Evolutionary conservation across 1,140 invertebrate genomes (phyloP).

Genomic region (Hestina assimilis): DNA sequence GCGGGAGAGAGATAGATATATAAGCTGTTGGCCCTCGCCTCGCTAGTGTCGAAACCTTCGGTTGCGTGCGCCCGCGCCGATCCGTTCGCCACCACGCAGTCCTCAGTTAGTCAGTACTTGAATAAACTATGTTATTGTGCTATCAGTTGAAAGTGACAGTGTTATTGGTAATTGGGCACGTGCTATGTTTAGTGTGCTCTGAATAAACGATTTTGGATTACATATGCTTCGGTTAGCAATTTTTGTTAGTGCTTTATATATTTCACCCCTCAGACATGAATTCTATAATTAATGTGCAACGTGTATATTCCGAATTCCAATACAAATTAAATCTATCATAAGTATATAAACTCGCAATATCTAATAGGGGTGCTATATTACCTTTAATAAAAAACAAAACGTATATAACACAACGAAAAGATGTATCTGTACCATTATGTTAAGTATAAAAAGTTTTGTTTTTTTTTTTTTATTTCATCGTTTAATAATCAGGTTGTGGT

Average conservation of each 20-base stretch:
- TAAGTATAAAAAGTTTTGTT: too few species aligned
- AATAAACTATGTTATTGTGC: slow-evolving; percentile 49
- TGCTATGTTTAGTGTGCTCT: slow-evolving; percentile 34
- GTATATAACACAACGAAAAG: too few species aligned
- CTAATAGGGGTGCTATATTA: too few species aligned
- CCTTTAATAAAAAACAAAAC: too few species aligned
- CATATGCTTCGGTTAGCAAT: slow-evolving; percentile 33
- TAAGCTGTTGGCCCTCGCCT: slow-evolving; percentile 42
- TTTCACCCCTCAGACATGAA: neutral
- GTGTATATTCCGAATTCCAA: neutral
- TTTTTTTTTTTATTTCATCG: too few species aligned
- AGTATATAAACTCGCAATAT: too few species aligned
- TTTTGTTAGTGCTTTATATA: slow-evolving; percentile 7
- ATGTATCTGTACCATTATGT: too few species aligned
- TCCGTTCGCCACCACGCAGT: slow-evolving; percentile 46
- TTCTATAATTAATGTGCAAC: neutral
- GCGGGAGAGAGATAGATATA: slow-evolving; percentile 43
- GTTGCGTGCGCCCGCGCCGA: slow-evolving; percentile 53
- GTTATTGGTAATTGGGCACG: slow-evolving; percentile 47
- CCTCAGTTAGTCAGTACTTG: slow-evolving; percentile 38
- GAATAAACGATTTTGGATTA: slow-evolving; percentile 14
- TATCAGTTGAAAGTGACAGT: slow-evolving; percentile 62
- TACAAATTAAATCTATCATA: neutral
- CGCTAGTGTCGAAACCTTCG: slow-evolving; percentile 62
- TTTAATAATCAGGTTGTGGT: too few species aligned